phyloP scores from a whole-genome alignment of 1,140 invertebrate genomes.

The Leguminivora glycinivorella region DNA sequence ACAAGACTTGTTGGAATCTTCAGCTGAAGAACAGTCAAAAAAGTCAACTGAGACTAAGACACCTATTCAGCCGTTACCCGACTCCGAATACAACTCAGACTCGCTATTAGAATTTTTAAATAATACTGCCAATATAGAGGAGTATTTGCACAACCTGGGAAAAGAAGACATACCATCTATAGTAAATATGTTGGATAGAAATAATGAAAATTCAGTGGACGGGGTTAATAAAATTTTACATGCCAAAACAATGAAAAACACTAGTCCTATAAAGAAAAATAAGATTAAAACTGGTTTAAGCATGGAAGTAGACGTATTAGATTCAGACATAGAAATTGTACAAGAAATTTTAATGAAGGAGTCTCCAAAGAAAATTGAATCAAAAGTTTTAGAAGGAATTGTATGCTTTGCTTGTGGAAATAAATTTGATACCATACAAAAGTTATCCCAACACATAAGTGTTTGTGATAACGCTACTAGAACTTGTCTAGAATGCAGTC shows the following conservation, averaged over 20 bases:
- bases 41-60: constrained; percentile 58
- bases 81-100: constrained; percentile 73
- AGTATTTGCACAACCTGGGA: constrained; percentile 70
- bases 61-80: constrained; percentile 62
- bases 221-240: constrained; percentile 35
- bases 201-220: constrained; percentile 42
- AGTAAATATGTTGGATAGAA: constrained; percentile 66
- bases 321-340: constrained; percentile 61
- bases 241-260: constrained; percentile 46
- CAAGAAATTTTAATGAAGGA: constrained; percentile 62
- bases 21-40: constrained; percentile 54
- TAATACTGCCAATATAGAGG: constrained; percentile 71
- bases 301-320: constrained; percentile 64
- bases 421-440: constrained; percentile 53
- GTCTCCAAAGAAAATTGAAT: constrained; percentile 44
- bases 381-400: constrained; percentile 27
- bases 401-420: constrained; percentile 59
- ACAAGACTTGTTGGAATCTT: constrained; percentile 70
- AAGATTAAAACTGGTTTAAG: constrained; percentile 44
- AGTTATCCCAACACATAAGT: constrained; percentile 60
- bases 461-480: constrained; percentile 57
- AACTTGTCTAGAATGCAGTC: constrained; percentile 60
- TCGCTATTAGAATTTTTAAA: constrained; percentile 71
- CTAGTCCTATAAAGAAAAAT: constrained; percentile 62
- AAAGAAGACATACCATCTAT: constrained; percentile 72